These are phyloP conservation scores for Poecilia latipinna DNA, from an alignment of 2,113 vertebrate species.

Conservation along the genomic window DNA sequence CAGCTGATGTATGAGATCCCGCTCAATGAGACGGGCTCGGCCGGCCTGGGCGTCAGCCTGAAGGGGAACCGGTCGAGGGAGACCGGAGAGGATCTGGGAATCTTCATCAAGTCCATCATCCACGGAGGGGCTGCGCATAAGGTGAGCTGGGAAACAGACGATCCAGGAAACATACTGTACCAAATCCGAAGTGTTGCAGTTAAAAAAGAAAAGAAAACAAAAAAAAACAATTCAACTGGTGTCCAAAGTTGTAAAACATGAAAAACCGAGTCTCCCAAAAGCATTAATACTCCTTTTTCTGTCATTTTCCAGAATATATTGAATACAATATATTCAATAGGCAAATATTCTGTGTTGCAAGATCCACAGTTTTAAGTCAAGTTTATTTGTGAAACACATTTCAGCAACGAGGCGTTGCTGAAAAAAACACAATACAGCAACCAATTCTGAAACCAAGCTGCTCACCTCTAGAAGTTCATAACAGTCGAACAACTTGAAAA, in stretches of 20 bases:
- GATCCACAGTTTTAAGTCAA: not conserved
- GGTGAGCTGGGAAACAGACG: constrained; percentile 75
- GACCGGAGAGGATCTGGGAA: constrained; percentile 92
- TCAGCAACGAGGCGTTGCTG: no score
- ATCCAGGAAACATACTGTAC: not conserved
- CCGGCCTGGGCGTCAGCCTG: constrained; percentile 93
- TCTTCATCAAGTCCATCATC: constrained; percentile 98
- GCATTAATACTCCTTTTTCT: no score
- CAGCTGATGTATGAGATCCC: constrained; percentile 95
- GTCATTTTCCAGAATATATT: no score
- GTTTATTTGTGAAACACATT: no score
- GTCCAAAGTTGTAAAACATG: not conserved
- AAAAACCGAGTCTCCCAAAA: not conserved
- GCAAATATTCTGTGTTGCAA: not conserved
- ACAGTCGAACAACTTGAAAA: no score
- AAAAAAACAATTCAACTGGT: not conserved
- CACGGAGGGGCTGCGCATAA: constrained; percentile 95
- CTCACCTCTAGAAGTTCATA: no score
- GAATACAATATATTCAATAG: no score
- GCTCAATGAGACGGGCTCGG: constrained; percentile 92
- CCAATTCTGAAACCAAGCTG: not conserved
- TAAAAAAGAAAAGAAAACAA: no score
- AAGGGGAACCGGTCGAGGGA: constrained; percentile 96
- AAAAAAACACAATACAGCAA: no score
- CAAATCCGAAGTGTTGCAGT: not conserved